Conservation (phyloP, 2,113 vertebrate genomes). For the Carassius gibelio region DNA sequence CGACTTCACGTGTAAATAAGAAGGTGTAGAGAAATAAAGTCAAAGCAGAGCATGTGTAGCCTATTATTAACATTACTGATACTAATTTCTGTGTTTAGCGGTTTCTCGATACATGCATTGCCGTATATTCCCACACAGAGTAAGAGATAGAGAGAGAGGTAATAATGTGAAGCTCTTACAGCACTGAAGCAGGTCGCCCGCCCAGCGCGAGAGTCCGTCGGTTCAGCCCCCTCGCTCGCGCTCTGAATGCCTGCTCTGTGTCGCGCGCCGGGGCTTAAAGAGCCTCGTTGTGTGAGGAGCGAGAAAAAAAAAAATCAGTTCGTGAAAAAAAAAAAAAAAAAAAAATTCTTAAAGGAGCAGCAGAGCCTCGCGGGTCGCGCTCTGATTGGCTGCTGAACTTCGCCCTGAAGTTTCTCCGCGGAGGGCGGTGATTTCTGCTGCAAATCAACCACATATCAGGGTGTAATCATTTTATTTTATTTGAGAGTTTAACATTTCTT, state of each 20-base stretch:
- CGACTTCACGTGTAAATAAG: neutral
- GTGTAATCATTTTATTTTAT: neutral
- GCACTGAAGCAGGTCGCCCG: conserved; percentile 72
- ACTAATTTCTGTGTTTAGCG: neutral
- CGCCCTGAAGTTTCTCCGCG: conserved; percentile 31
- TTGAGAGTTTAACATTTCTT: neutral
- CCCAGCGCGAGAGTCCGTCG: conserved; percentile 73
- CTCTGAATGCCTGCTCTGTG: conserved; percentile 82
- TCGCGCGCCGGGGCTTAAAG: conserved; percentile 76
- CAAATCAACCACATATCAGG: neutral
- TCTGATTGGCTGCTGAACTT: conserved; percentile 62
- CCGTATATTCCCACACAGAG: neutral
- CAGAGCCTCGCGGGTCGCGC: conserved; percentile 47
- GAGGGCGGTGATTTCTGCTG: conserved; percentile 56
- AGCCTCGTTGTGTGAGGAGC: conserved; percentile 76
- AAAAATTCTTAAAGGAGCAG: conserved; percentile 76
- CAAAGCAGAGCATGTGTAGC: neutral
- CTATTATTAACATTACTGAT: neutral
- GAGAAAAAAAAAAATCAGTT: conserved; percentile 56
- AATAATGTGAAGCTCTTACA: conserved; percentile 74
- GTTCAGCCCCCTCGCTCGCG: conserved; percentile 61
- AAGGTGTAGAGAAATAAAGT: neutral
- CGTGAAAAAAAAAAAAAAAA: conserved; percentile 55
- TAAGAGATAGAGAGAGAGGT: conserved; percentile 52
- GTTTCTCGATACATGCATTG: neutral